Conservation (phyloP, 1,140 invertebrate genomes). For the Pseudobourletiella spinata region DNA sequence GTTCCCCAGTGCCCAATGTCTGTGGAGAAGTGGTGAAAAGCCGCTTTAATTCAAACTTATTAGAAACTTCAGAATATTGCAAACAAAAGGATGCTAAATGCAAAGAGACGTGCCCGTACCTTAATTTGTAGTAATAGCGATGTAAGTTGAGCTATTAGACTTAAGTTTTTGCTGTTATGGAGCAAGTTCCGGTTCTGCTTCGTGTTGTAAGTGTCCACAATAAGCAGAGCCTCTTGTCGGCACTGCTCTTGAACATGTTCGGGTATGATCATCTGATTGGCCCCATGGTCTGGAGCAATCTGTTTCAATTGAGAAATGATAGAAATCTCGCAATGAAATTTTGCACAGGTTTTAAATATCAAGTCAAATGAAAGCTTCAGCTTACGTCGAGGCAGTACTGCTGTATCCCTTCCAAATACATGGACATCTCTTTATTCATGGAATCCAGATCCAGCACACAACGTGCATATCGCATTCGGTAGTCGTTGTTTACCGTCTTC, state of each 20-base stretch:
- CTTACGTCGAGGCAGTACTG: constrained; percentile 64
- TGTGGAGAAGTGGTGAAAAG: too few relatives aligned
- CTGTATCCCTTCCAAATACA: constrained; percentile 75
- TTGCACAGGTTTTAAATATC: too few relatives aligned
- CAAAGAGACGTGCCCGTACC: constrained; percentile 41
- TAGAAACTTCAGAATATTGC: too few relatives aligned
- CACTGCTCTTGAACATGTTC: constrained; percentile 78
- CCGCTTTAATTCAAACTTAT: too few relatives aligned
- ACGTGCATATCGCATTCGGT: constrained; percentile 79
- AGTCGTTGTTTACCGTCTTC: constrained; percentile 61
- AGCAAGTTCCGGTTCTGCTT: constrained; percentile 43
- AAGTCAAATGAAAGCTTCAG: too few relatives aligned
- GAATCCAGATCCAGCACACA: constrained; percentile 83
- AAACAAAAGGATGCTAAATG: background rate
- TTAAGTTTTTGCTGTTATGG: constrained; percentile 46
- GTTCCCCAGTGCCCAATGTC: constrained; percentile 78
- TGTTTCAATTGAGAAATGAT: too few relatives aligned
- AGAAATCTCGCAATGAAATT: background rate
- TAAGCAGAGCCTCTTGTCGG: constrained; percentile 66
- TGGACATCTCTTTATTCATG: constrained; percentile 79
- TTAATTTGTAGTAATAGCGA: constrained; percentile 88
- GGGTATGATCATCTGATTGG: constrained; percentile 78
- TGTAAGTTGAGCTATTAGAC: constrained; percentile 76
- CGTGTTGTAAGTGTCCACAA: constrained; percentile 65
- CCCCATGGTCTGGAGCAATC: constrained; percentile 74